Evolutionary conservation across 2,113 vertebrate genomes (phyloP).

Genomic region (Nannospalax galili): DNA sequence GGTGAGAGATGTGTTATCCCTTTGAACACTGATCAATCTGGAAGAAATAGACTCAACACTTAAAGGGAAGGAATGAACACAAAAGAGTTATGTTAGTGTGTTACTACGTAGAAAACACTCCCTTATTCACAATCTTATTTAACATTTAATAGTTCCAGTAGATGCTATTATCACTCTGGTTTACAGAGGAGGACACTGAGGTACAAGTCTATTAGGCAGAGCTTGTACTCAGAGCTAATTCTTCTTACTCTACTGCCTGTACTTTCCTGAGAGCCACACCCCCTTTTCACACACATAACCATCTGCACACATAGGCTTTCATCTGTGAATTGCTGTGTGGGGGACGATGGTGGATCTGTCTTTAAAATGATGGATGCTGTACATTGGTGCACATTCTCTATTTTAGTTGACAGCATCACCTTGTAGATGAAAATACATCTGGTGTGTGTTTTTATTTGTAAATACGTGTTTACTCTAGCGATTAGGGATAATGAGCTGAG

Average conservation of each 20-base stretch:
- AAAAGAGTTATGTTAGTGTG: background rate
- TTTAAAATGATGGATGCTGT: conserved; percentile 50
- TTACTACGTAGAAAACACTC: background rate
- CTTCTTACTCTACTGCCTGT: background rate
- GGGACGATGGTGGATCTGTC: background rate
- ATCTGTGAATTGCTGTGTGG: background rate
- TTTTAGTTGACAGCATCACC: conserved; percentile 79
- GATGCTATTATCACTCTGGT: background rate
- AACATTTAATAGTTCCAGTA: background rate
- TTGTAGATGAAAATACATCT: conserved; percentile 78
- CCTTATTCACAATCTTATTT: background rate
- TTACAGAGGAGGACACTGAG: conserved; percentile 10
- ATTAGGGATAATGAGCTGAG: conserved; percentile 72
- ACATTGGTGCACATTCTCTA: conserved; percentile 38
- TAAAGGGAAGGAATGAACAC: background rate
- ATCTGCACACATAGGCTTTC: background rate
- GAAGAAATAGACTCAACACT: conserved; percentile 29
- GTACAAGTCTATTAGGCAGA: background rate
- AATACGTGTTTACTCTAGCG: conserved; percentile 74
- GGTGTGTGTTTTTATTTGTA: conserved; percentile 80
- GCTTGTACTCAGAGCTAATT: background rate
- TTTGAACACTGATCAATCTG: background rate
- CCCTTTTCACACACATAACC: background rate
- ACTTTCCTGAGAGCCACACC: background rate
- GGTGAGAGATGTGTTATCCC: background rate